Base-by-base conservation (phyloP, 2,888 invertebrate genomes). In the Drosophila ustulata region DNA sequence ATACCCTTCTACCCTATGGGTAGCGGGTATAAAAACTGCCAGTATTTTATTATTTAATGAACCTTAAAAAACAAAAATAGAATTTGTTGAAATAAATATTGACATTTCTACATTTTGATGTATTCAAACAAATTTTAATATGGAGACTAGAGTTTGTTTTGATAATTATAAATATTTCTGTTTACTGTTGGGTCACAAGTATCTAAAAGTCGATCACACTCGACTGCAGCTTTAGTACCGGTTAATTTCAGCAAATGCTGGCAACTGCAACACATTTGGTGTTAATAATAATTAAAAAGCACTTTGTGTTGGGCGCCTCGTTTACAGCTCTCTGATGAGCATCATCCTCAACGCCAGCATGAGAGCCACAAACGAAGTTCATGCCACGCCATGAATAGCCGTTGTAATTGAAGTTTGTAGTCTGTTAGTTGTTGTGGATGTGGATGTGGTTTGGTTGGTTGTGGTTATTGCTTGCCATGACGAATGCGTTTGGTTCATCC, bases 261-360 rank as follows among this genome's bases (percentile, higher is more conserved):
- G 30, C 30, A 6, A 30, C 46, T 49, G 23, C 63, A 63, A 58
- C 41, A 58, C 62, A 61, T 49, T 58, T 47, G 28, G 28, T 37
- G 62, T 34, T 68, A 70, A 82, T 71, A 76, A 82, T 78, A 79
- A 79, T 82, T 84, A 88, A 88, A 86, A 88, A 76, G 66, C 85
- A 88, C 80, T 82, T 85, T 73, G 67, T 52, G 47, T 46, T 62
- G 78, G 52, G 49, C 37, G 78, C 43, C 59, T 78, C 49, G 68
- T 67, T 78, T 67, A 50, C 68, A 64, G 23, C 56, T 52, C 23
- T 2, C 11, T 39, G 63, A 69, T 64, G 58, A 57, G 52, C 18
- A 55, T 32, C 28, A 37, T 23, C 34, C 32, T 23, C 34, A 25
- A 13, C 25, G n/a, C 41, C 47, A 28, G 18, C 8, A 37, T 37